Evolutionary conservation across 1,140 invertebrate genomes (phyloP).

Genomic region (Hyles euphorbiae): DNA sequence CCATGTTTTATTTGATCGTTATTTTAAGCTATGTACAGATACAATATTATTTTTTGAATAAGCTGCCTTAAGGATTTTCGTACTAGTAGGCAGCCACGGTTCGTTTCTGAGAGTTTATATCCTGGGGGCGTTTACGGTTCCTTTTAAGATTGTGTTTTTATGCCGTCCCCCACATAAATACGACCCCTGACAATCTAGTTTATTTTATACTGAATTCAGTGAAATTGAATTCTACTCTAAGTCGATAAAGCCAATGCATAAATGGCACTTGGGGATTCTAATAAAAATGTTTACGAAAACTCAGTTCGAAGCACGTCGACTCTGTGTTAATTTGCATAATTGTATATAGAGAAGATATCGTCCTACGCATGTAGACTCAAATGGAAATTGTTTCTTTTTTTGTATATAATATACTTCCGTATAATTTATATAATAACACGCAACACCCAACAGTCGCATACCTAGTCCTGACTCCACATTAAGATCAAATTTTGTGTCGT

Average conservation of each 20-base stretch:
- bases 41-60: slow-evolving; percentile 7
- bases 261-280: slow-evolving; percentile 17
- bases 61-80: slow-evolving; percentile 7
- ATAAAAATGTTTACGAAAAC: slow-evolving; percentile 26
- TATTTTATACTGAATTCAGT: slow-evolving; percentile 30
- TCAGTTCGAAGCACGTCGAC: not conserved
- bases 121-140: slow-evolving; percentile 23
- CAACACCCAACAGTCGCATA: too few relatives aligned
- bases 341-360: not conserved
- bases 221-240: slow-evolving; percentile 28
- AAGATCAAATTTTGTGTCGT: too few relatives aligned
- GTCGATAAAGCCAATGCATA: slow-evolving; percentile 24
- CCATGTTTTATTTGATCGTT: not conserved
- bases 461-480: too few relatives aligned
- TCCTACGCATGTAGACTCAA: too few relatives aligned
- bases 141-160: slow-evolving; percentile 31
- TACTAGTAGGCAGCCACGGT: slow-evolving; percentile 3
- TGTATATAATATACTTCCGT: too few relatives aligned
- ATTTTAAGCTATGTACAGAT: not conserved
- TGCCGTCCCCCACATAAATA: slow-evolving; percentile 27
- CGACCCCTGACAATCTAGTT: slow-evolving; percentile 29
- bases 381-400: too few relatives aligned
- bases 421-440: too few relatives aligned
- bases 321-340: slow-evolving; percentile 1
- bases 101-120: slow-evolving; percentile 17